Evolutionary conservation across 2,888 invertebrate species (phyloP).

Genomic region (Lithosia quadra): DNA sequence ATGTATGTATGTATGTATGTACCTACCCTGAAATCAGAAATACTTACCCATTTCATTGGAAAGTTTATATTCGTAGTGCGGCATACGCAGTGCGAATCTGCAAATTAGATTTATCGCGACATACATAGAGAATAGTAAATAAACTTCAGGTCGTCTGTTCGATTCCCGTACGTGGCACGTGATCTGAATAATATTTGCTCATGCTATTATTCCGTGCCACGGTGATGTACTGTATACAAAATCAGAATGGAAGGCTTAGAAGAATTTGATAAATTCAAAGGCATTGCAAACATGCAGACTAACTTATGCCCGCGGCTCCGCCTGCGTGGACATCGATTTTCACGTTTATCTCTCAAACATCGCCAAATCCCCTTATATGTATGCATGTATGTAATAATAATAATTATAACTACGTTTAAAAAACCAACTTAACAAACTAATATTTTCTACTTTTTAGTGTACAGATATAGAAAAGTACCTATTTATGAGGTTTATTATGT

Average conservation of each 20-base stretch:
- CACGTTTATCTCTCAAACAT: too few species aligned
- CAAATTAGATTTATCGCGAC: slow-evolving; percentile 50
- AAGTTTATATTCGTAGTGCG: slow-evolving; percentile 22
- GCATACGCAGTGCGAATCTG: slow-evolving; percentile 7
- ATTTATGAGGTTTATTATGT: too few species aligned
- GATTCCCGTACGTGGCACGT: slow-evolving; percentile 48
- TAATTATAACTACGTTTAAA: too few species aligned
- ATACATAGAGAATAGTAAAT: slow-evolving; percentile 41
- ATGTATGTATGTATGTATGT: not conserved
- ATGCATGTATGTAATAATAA: too few species aligned
- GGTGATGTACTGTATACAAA: not conserved
- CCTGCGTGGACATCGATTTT: too few species aligned
- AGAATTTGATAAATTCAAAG: not conserved
- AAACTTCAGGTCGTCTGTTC: slow-evolving; percentile 44
- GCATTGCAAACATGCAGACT: too few species aligned
- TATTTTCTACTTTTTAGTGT: too few species aligned
- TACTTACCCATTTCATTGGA: not conserved
- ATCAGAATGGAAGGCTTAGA: not conserved
- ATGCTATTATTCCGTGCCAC: slow-evolving; percentile 14
- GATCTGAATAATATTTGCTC: slow-evolving; percentile 45
- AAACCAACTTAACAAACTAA: too few species aligned
- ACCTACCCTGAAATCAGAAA: not conserved
- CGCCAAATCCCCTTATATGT: too few species aligned
- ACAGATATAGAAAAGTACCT: too few species aligned
- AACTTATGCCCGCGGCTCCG: too few species aligned